phyloP scores from a whole-genome alignment of 2,797 vertebrate genomes.

The Hypotaenidia philippensis region DNA sequence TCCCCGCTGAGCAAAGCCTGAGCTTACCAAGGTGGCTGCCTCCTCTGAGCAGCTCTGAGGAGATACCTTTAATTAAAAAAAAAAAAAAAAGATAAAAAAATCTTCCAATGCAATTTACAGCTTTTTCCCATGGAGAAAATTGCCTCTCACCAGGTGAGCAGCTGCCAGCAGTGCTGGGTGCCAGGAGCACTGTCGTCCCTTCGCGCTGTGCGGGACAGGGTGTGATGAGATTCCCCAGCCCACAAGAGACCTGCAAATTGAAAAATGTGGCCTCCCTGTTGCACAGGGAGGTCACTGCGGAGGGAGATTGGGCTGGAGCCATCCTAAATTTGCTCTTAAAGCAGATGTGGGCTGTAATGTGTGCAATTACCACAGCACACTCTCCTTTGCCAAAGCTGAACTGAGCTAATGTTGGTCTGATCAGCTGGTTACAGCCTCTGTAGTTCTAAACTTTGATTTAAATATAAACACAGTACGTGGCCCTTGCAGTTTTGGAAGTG shows the following conservation, averaged over 20 bases:
- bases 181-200: neutral
- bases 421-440: neutral
- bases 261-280: slow-evolving; percentile 40
- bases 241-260: slow-evolving; percentile 65
- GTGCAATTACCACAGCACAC: neutral
- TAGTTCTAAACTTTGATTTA: slow-evolving; percentile 25
- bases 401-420: neutral
- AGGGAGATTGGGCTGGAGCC: neutral
- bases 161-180: neutral
- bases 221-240: slow-evolving; percentile 60
- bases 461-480: neutral
- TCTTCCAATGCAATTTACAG: slow-evolving; percentile 62
- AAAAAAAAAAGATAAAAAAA: neutral
- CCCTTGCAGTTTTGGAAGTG: neutral
- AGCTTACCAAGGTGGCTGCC: neutral
- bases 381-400: neutral
- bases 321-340: slow-evolving; percentile 42
- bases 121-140: slow-evolving; percentile 65
- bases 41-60: neutral
- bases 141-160: slow-evolving; percentile 15
- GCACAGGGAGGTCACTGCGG: neutral
- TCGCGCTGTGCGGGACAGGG: neutral
- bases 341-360: neutral
- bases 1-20: neutral
- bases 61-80: slow-evolving; percentile 1